Conservation (phyloP, 2,888 invertebrate genomes). For the Cremastinae sp. region DNA sequence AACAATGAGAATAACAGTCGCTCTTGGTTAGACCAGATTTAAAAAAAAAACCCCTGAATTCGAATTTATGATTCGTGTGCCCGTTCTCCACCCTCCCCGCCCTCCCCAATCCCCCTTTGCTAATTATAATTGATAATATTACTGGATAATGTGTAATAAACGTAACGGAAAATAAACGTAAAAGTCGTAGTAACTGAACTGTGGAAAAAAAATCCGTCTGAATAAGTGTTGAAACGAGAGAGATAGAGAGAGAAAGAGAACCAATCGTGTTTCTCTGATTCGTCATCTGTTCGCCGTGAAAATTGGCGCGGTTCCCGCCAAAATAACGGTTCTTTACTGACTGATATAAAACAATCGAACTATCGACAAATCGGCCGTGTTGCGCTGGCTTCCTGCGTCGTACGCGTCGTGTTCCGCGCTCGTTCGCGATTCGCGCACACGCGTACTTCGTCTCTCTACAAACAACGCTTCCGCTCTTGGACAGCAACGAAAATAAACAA, state of each 20-base stretch:
- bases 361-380: slow-evolving; percentile 68
- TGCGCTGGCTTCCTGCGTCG: slow-evolving; percentile 77
- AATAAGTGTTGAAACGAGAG: slow-evolving; percentile 24
- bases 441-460: slow-evolving; percentile 62
- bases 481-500: no score
- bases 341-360: slow-evolving; percentile 14
- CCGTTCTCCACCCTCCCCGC: slow-evolving; percentile 1
- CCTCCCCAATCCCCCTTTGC: slow-evolving; percentile 30
- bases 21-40: slow-evolving; percentile 42
- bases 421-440: slow-evolving; percentile 72
- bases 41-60: slow-evolving; percentile 16
- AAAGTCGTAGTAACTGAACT: slow-evolving; percentile 51
- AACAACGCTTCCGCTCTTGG: slow-evolving; percentile 16
- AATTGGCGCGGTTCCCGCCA: slow-evolving; percentile 14
- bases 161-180: slow-evolving; percentile 39
- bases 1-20: slow-evolving; percentile 46
- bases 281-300: slow-evolving; percentile 30
- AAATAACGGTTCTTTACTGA: slow-evolving; percentile 2
- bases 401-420: slow-evolving; percentile 73
- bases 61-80: slow-evolving; percentile 48
- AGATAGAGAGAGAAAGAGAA: slow-evolving; percentile 39
- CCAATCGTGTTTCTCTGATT: slow-evolving; percentile 60
- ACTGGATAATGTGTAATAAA: slow-evolving; percentile 60
- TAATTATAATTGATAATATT: slow-evolving; percentile 53
- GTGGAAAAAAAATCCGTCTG: slow-evolving; percentile 47